Conservation (phyloP, 2,113 vertebrate species). For the Sinosuthora webbiana region DNA sequence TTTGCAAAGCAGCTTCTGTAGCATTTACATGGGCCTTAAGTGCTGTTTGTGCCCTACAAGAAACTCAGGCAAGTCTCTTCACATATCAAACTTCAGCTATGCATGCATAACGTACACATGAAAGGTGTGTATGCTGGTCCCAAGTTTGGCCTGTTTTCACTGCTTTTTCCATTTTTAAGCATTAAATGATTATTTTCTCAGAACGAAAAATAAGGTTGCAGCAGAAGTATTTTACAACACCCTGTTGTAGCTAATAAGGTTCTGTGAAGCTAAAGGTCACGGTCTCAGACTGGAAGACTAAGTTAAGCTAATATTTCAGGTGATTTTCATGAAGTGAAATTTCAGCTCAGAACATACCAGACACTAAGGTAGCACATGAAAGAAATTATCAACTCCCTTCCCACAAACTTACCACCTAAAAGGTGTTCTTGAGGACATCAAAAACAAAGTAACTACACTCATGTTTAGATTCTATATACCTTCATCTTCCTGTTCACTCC, state of each 20-base stretch:
- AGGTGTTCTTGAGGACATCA: background rate
- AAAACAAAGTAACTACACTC: background rate
- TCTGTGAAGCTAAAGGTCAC: background rate
- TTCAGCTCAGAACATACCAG: background rate
- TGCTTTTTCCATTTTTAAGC: background rate
- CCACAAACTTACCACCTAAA: background rate
- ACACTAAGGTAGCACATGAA: background rate
- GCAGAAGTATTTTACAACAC: background rate
- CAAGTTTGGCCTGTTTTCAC: background rate
- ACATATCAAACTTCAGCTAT: background rate
- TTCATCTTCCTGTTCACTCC: background rate
- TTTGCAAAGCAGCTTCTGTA: background rate
- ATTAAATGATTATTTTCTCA: background rate
- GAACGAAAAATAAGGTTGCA: background rate
- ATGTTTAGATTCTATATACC: background rate
- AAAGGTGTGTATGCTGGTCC: background rate
- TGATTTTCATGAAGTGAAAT: background rate
- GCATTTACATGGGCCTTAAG: background rate
- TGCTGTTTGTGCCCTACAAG: background rate
- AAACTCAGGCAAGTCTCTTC: background rate
- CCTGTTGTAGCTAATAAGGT: background rate
- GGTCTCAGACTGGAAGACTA: background rate
- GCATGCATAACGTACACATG: rapidly evolving
- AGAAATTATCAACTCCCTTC: background rate
- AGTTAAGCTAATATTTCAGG: background rate